Conservation (phyloP, 2,888 invertebrate genomes). For the Halictus quadricinctus region DNA sequence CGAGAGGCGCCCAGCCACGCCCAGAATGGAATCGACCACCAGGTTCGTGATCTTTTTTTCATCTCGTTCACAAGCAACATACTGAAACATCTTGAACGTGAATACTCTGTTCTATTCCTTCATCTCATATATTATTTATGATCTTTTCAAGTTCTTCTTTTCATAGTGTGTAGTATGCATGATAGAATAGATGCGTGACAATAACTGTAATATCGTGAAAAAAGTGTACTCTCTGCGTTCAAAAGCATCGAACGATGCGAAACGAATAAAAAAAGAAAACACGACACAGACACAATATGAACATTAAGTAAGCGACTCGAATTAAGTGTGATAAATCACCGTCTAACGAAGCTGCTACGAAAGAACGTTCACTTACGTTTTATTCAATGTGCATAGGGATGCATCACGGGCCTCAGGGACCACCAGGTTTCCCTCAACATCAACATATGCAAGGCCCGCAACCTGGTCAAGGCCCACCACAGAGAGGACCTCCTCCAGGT, state of each 20-base stretch:
- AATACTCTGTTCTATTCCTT: constrained; percentile 29
- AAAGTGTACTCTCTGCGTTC: constrained; percentile 3
- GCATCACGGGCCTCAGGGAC: constrained; percentile 86
- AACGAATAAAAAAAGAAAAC: neutral
- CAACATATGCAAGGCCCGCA: constrained; percentile 87
- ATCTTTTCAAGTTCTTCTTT: constrained; percentile 10
- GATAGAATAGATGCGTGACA: constrained; percentile 45
- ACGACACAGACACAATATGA: constrained; percentile 6
- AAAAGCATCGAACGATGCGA: constrained; percentile 3
- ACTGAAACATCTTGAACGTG: constrained; percentile 69
- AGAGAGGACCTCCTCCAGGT: constrained; percentile 85
- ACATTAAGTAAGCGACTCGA: constrained; percentile 28
- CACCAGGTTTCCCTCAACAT: constrained; percentile 84
- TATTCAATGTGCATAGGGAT: constrained; percentile 81
- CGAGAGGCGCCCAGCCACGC: constrained; percentile 84
- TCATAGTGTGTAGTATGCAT: constrained; percentile 56
- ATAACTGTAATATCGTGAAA: constrained; percentile 15
- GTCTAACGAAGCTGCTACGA: constrained; percentile 28
- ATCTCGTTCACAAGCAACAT: neutral
- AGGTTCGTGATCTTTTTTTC: constrained; percentile 75
- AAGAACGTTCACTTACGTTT: constrained; percentile 57
- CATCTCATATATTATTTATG: constrained; percentile 26
- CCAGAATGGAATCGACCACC: constrained; percentile 91
- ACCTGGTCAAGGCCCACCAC: constrained; percentile 87
- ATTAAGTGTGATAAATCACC: constrained; percentile 34